These are phyloP conservation scores for Trichogramma evanescens DNA, from an alignment of 2,888 invertebrate species.

Conservation along the genomic window DNA sequence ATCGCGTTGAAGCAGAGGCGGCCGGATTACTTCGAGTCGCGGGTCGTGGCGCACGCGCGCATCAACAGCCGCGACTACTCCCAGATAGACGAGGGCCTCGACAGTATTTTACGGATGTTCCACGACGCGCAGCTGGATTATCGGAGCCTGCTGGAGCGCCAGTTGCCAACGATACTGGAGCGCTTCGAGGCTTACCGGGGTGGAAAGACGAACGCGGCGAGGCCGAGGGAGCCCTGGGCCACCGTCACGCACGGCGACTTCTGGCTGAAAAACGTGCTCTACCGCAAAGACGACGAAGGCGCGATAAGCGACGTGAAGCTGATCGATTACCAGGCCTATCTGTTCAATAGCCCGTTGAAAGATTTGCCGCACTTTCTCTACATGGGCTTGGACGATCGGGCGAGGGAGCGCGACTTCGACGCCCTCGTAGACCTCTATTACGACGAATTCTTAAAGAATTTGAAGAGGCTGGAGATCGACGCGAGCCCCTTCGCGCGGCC, in stretches of 20 bases:
- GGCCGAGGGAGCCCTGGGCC: conserved; percentile 46
- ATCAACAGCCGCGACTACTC: conserved; percentile 30
- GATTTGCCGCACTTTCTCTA: conserved; percentile 55
- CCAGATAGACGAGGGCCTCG: conserved; percentile 20
- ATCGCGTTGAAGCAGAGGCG: conserved; percentile 50
- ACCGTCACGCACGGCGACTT: conserved; percentile 54
- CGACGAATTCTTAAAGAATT: conserved; percentile 45
- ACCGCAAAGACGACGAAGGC: conserved; percentile 44
- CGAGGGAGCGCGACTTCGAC: conserved; percentile 47
- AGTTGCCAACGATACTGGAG: conserved; percentile 1
- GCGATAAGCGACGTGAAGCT: conserved; percentile 51
- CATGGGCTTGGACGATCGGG: conserved; percentile 48
- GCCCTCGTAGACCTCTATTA: conserved; percentile 52
- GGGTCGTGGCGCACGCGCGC: conserved; percentile 36
- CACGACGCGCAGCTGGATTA: conserved; percentile 33
- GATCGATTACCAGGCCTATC: conserved; percentile 55
- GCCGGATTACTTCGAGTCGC: conserved; percentile 35
- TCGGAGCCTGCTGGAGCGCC: conserved; percentile 6
- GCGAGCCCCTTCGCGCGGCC: conserved; percentile 28
- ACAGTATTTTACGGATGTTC: conserved; percentile 28
- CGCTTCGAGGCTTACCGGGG: conserved; percentile 9
- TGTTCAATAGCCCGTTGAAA: conserved; percentile 49
- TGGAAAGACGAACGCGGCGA: not conserved
- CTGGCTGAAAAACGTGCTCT: conserved; percentile 58
- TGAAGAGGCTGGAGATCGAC: conserved; percentile 45